A percentile compares a stretch with the other conserved stretches of the same genome.
phyloP scores from a whole-genome alignment of 2,888 invertebrate species.

The Tetragonisca angustula region DNA sequence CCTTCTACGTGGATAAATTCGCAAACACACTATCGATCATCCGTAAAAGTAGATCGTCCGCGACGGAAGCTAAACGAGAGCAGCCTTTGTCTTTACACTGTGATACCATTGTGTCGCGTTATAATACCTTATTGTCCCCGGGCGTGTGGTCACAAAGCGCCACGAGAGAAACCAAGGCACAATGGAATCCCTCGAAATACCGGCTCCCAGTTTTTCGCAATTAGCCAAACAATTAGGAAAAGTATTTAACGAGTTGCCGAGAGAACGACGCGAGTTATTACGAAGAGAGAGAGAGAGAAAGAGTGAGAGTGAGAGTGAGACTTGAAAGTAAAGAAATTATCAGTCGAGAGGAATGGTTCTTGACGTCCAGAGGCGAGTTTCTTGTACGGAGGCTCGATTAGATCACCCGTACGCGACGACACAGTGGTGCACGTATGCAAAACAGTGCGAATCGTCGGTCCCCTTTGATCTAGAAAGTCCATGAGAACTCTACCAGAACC shows the following conservation, averaged over 20 bases:
- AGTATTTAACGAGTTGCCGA: neutral
- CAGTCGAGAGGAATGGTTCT: neutral
- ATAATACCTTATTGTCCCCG: constrained; percentile 19
- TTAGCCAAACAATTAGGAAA: constrained; percentile 3
- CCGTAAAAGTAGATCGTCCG: constrained; percentile 23
- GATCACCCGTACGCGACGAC: neutral
- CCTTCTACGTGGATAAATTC: constrained; percentile 11
- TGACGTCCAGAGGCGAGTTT: neutral
- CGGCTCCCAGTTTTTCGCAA: neutral
- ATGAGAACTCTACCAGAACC: constrained; percentile 43
- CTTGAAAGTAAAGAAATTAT: neutral
- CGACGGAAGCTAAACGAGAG: constrained; percentile 29
- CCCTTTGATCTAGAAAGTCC: constrained; percentile 55
- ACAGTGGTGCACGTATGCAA: constrained; percentile 33
- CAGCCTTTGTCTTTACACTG: constrained; percentile 28
- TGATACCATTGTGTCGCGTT: constrained; percentile 26
- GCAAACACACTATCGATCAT: constrained; percentile 32
- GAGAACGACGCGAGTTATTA: too few relatives aligned
- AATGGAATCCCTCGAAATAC: neutral
- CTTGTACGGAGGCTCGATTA: constrained; percentile 14
- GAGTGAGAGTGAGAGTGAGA: neutral
- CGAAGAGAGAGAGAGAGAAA: neutral
- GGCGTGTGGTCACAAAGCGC: neutral
- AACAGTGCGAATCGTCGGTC: constrained; percentile 37
- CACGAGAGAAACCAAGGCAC: neutral